A percentile compares a stretch with the other conserved stretches of the same genome.
These are phyloP conservation scores for Mycteria americana DNA, from an alignment of 2,797 vertebrate species.

Conservation along the genomic window DNA sequence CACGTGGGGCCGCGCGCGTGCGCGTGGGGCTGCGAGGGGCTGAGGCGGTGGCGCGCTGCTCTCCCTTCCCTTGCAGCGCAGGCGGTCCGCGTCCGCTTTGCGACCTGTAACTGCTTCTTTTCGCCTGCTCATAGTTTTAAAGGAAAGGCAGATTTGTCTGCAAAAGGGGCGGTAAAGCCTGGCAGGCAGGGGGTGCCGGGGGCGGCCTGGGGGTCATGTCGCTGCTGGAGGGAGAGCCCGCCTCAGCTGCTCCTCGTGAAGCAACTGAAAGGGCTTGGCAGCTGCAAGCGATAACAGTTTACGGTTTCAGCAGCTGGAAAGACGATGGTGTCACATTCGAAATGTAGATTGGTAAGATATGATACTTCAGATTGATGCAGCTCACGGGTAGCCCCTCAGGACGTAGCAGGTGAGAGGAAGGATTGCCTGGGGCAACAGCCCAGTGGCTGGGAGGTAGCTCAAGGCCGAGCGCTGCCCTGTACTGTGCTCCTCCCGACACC, in stretches of 20 bases:
- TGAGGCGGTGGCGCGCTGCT: neutral
- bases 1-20: neutral
- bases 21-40: neutral
- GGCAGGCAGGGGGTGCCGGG: neutral
- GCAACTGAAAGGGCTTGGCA: neutral
- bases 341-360: neutral
- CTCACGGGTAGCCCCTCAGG: neutral
- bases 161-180: neutral
- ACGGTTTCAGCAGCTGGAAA: neutral
- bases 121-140: neutral
- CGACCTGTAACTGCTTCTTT: fast-evolving
- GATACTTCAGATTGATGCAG: fast-evolving
- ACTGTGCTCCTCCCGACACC: fast-evolving
- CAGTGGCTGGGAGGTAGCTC: fast-evolving
- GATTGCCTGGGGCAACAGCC: fast-evolving
- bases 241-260: neutral
- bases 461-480: fast-evolving
- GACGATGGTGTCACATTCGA: neutral
- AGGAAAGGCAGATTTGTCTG: neutral
- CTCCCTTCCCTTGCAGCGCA: fast-evolving
- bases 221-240: too few species aligned
- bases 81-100: neutral
- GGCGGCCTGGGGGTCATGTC: neutral
- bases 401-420: neutral
- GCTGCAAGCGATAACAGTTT: neutral